Base-by-base conservation (phyloP, 2,888 invertebrate species). In the Calliphora vomitoria region DNA sequence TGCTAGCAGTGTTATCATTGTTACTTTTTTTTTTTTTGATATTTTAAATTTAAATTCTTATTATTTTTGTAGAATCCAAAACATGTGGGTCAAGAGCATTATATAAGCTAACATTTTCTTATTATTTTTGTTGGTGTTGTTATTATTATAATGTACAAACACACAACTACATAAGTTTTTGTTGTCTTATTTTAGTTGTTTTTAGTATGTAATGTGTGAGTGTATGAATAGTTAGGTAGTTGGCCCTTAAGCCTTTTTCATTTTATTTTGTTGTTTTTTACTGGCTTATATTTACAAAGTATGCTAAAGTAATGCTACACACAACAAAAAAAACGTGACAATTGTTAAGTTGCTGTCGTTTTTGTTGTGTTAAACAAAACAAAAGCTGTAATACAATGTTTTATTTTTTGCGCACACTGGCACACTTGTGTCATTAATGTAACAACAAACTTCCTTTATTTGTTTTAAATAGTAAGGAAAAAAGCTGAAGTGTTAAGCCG, bases 81-180 rank as follows among this genome's bases (percentile, higher is more conserved):
- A 13, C 72, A 82, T 72, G 76, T 86, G 78, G 89, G 89, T 89
- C 89, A 89, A 88, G 89, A 88, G 82, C 87, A 85, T 85, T 75
- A 86, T 75, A 86, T 72, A 82, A 87, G 79, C 85, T 64, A 86
- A 82, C 60, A 89, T 87, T 83, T 86, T 86, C 66, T 69, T 75
- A 78, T 80, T 81, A 81, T 85, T 74, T 69, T 80, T 79, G 38
- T 76, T 53, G 50, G 11, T 76, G 13, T 78, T 53, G 38, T 76
- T 78, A 13, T 31, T 68, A 13, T 68, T 55, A 8, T n/a, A n/a
- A n/a, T 38, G 11, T 25, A 62, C 11, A 60, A 60, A 11, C 25
- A 60, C 25, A 6, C 44, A 18, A 11, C 18, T 10, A 53, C n/a
- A 11, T 31, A 13, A 31, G 76, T 35, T 53, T 38, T 18, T 60